Base-by-base conservation (phyloP, 2,888 invertebrate genomes). In the Trachelus stipa region DNA sequence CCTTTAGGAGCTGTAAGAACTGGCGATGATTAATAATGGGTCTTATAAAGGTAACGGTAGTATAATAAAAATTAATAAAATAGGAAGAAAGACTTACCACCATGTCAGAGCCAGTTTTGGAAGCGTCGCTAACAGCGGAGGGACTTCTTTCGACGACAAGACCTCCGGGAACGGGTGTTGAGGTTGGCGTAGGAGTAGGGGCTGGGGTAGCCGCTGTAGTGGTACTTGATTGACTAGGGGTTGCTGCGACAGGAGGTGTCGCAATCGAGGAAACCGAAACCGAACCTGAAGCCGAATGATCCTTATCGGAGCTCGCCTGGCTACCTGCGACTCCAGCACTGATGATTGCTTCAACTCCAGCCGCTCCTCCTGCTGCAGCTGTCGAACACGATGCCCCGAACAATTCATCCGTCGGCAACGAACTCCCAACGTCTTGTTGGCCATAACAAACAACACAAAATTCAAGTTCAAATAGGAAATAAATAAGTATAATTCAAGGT, bases 71-170 rank as follows among this genome's bases (percentile, higher is more conserved):
- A 37, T 37, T 0, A 37, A 37, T 3, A 37, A 37, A 37, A 69
- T 12, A 12, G 69, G 11, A 12, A 33, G 3, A 15, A 76, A 37
- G 68, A 86, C 89, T 94, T 80, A 97, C 94, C 89, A 96, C 93
- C 93, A 95, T 95, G 88, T 95, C 94, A 83, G 94, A 93, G 85
- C 93, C 93, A 83, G 94, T 94, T 92, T 95, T 95, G 80, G 95
- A 94, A 82, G 94, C 93, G 92, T 94, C 95, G 90, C 94, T 95
- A 84, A 95, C 93, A 80, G 94, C 94, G 79, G 95, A 95, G 82
- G 95, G 95, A 85, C 90, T 90, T 82, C 90, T 88, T 83, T 91
- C 91, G 85, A 90, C 87, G 79, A 87, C 83, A 79, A 86, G 87
- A 78, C 87, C 86, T 80, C 87, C 85, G 75, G 86, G 82, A 78